phyloP scores from a whole-genome alignment of 2,113 vertebrate species.

The human (Homo sapiens) region GRCh38 chr18:66099001-66099500 shows the following conservation, averaged over 20 bases:
- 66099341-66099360: background rate
- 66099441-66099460: background rate
- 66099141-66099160: background rate
- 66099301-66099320: background rate
- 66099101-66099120: background rate
- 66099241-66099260: background rate
- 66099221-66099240: background rate
- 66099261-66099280: background rate
- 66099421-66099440: background rate
- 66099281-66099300: background rate
- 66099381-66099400: background rate
- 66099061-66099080: background rate
- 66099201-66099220: background rate
- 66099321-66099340: background rate
- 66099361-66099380: background rate
- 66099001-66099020: background rate
- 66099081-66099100: background rate
- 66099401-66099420: background rate
- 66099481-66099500: background rate
- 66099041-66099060: background rate
- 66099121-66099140: background rate
- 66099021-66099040: background rate
- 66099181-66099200: background rate
- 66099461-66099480: background rate
- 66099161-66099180: background rate